phyloP scores from a whole-genome alignment of 2,888 invertebrate genomes.

The Synergus japonicus region DNA sequence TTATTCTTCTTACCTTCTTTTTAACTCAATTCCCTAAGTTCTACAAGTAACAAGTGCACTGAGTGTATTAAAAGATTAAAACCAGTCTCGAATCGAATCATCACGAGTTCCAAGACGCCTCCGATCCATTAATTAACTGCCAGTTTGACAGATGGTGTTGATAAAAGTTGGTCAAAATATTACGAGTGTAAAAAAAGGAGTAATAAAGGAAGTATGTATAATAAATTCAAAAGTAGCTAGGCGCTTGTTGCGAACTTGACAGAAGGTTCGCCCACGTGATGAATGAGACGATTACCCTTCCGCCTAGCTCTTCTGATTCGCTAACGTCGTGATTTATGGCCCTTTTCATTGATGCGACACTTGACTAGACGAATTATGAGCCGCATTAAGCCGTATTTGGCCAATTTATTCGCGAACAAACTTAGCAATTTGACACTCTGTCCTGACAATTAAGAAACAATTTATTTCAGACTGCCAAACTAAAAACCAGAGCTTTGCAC shows the following conservation, averaged over 20 bases:
- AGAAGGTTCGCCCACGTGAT: conserved; percentile 29
- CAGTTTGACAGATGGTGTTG: conserved; percentile 3
- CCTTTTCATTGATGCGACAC: conserved; percentile 27
- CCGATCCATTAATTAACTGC: conserved; percentile 1
- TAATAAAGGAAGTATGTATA: conserved; percentile 4
- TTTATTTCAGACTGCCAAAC: background rate
- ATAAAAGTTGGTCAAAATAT: conserved; percentile 2
- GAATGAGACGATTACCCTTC: conserved; percentile 25
- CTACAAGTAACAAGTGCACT: background rate
- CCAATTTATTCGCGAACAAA: background rate
- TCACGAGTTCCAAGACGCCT: background rate
- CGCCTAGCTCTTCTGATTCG: conserved; percentile 25
- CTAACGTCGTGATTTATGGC: conserved; percentile 29
- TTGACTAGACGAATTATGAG: conserved; percentile 17
- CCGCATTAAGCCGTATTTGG: background rate
- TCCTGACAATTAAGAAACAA: conserved; percentile 8
- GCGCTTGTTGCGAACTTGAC: conserved; percentile 11
- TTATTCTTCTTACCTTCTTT: background rate
- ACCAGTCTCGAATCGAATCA: conserved; percentile 1
- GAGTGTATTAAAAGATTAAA: background rate
- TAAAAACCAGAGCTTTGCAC: background rate
- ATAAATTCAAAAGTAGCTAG: conserved; percentile 20
- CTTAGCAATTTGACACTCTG: background rate
- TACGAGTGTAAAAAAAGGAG: background rate
- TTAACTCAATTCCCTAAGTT: background rate